These are phyloP conservation scores for Pantherophis alleghaniensis DNA, from an alignment of 2,797 vertebrate genomes.

Conservation along the genomic window DNA sequence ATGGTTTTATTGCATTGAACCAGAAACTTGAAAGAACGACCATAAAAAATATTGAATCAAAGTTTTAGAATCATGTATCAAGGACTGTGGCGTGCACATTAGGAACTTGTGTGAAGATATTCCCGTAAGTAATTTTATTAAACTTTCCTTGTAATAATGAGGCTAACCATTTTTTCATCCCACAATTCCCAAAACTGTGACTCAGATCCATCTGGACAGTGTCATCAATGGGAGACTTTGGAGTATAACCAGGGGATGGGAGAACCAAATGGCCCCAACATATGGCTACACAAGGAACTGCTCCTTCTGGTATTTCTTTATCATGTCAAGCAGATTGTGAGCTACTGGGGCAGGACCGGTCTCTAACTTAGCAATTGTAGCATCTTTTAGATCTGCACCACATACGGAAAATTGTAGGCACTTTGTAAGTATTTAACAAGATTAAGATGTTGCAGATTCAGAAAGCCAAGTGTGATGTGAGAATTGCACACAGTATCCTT, in stretches of 20 bases:
- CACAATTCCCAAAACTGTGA: background rate
- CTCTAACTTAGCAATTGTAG: background rate
- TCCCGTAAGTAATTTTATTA: background rate
- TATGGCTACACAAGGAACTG: background rate
- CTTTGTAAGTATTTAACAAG: background rate
- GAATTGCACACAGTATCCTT: too few species aligned
- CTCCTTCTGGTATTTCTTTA: background rate
- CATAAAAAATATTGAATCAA: background rate
- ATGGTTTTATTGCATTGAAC: background rate
- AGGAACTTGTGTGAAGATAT: background rate
- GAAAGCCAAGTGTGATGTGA: background rate
- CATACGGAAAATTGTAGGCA: background rate
- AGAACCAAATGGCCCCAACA: background rate
- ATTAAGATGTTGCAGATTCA: background rate
- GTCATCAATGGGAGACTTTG: background rate
- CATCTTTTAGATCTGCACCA: background rate
- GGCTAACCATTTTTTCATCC: background rate
- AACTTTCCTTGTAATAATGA: background rate
- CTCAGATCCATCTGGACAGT: background rate
- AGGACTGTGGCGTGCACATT: background rate
- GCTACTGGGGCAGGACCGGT: background rate
- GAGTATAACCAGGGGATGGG: background rate
- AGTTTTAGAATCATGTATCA: background rate
- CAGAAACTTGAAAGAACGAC: background rate
- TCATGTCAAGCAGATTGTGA: background rate